Evolutionary conservation across 2,113 vertebrate genomes (phyloP).

Genomic region (Carassius carassius): DNA sequence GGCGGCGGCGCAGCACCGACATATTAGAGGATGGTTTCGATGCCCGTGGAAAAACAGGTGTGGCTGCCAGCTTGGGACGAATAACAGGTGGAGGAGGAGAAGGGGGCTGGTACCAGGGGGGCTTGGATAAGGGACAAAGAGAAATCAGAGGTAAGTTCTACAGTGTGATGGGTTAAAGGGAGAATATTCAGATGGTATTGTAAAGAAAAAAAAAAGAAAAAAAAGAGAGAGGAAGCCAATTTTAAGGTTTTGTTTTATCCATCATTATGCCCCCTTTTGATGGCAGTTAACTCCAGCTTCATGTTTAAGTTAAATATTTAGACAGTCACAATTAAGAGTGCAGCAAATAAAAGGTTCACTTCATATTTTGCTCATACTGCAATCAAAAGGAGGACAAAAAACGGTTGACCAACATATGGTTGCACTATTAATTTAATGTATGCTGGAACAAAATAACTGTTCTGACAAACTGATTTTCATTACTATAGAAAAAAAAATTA

Average conservation of each 20-base stretch:
- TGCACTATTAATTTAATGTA: not conserved
- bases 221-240: no score
- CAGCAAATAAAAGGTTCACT: not conserved
- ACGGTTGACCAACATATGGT: not conserved
- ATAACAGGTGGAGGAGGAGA: constrained; percentile 60
- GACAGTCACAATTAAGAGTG: not conserved
- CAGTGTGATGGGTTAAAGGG: not conserved
- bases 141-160: not conserved
- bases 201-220: not conserved
- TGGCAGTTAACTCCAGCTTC: not conserved
- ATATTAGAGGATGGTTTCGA: constrained; percentile 82
- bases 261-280: not conserved
- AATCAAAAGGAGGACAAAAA: not conserved
- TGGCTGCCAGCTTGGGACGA: constrained; percentile 71
- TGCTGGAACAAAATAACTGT: not conserved
- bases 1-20: constrained; percentile 84
- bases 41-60: constrained; percentile 57
- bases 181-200: not conserved
- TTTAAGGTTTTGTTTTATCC: no score
- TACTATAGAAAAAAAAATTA: not conserved
- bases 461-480: not conserved
- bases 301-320: no score
- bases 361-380: not conserved
- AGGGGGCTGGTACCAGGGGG: constrained; percentile 77
- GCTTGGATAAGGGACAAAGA: constrained; percentile 59